A percentile compares a stretch with the other conserved stretches of the same genome.
These are phyloP conservation scores for Echinarachnius parma DNA, from an alignment of 53 echinoderm and acorn worm species.

Conservation along the genomic window DNA sequence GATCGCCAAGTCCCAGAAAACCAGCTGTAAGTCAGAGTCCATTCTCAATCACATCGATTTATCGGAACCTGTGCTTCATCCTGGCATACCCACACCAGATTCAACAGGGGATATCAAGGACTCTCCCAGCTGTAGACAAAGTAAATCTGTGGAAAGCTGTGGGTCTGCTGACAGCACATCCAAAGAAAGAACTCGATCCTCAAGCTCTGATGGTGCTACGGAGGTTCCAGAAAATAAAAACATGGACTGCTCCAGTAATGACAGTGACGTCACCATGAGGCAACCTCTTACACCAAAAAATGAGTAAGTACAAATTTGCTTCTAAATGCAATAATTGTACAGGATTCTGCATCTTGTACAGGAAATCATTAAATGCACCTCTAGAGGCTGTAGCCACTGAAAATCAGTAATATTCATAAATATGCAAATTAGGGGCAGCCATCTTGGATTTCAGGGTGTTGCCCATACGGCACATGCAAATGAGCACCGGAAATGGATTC, in stretches of 20 bases:
- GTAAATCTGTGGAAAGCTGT: neutral
- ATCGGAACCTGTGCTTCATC: neutral
- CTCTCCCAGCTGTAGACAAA: neutral
- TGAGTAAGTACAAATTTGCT: slow-evolving; percentile 25
- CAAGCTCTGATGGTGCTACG: slow-evolving; percentile 79
- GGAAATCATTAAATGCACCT: too few relatives aligned
- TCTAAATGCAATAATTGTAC: neutral
- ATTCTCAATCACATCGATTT: neutral
- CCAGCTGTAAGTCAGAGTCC: neutral
- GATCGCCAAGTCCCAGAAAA: slow-evolving; percentile 17
- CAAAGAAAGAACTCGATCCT: slow-evolving; percentile 50
- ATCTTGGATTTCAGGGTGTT: too few relatives aligned
- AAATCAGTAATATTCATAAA: too few relatives aligned
- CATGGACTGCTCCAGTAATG: slow-evolving; percentile 74
- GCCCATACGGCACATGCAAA: too few relatives aligned
- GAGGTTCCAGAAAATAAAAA: slow-evolving; percentile 53
- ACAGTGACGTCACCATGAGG: slow-evolving; percentile 82
- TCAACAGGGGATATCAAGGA: too few relatives aligned
- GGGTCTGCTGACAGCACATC: neutral
- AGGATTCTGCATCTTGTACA: neutral
- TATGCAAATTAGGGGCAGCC: too few relatives aligned
- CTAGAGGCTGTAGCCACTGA: too few relatives aligned
- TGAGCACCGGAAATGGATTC: too few relatives aligned
- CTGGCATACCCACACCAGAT: too few relatives aligned
- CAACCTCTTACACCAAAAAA: slow-evolving; percentile 35